Evolutionary conservation across 1,140 invertebrate species (phyloP), one percentile per base, ranked within the genome.

Genomic region (Sycophila sp.): DNA sequence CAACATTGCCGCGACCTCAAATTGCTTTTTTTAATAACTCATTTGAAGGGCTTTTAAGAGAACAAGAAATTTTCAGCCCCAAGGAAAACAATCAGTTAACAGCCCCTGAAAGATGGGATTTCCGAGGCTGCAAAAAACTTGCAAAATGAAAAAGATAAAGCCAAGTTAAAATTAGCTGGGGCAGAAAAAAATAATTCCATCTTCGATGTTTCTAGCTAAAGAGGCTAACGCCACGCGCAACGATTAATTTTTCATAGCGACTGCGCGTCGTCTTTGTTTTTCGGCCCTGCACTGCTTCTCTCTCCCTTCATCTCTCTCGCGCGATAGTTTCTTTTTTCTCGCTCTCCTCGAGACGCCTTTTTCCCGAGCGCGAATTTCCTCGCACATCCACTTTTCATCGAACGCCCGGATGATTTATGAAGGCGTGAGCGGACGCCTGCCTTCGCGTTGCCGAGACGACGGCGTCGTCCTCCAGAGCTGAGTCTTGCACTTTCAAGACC

Each of bases 361-460:
- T 56, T 40, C 15, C 36, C 28, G 15, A 3, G 40, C 17, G 28
- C 30, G 38, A 63, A 56, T 73, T 69, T 68, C 60, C 40, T 66
- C 59, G 65, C 73, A 72, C 63, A 76, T 75, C 73, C 69, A 74
- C 73, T 76, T 76, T 76, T 73, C 72, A 77, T 77, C 76, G 73
- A 75, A 69, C 72, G 72, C 64, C 73, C 65, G 73, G 74, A 76
- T 77, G 77, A 80, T 80, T 78, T 77, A 80, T 76, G 75, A 76
- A 69, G 64, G 64, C 65, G 62, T 68, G 65, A 67, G 11, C 47
- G 24, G 26, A n/a, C 55, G 42, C 19, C 42, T 47, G 42, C 69
- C 22, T 55, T 45, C 36, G 36, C 59, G 69, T 22, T 34, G 17
- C 17, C 28, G 22, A 19, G 40, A 24, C 17, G 30, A 45, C 19